Evolutionary conservation across 2,797 vertebrate genomes (phyloP).

Genomic region (Rhinichthys osculus): DNA sequence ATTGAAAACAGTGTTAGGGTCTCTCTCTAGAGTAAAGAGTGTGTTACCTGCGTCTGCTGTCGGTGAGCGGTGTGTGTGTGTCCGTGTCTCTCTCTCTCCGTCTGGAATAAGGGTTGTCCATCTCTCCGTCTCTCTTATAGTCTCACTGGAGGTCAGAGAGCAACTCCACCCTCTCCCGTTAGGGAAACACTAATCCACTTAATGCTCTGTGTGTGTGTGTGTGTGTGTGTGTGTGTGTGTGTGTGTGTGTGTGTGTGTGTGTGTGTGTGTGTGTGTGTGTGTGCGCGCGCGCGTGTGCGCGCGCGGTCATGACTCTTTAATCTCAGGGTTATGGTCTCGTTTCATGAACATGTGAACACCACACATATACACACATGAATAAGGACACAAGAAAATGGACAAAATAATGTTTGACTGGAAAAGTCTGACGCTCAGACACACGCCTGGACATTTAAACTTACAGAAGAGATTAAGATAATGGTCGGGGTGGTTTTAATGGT

Average conservation of each 20-base stretch:
- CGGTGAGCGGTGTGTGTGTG: slow-evolving; percentile 21
- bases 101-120: not conserved
- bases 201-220: slow-evolving; percentile 40
- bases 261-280: slow-evolving; percentile 47
- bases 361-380: not conserved
- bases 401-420: not conserved
- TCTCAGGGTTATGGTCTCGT: not conserved
- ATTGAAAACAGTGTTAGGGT: not conserved
- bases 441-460: not conserved
- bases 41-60: slow-evolving; percentile 10
- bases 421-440: not conserved
- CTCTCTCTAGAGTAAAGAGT: not conserved
- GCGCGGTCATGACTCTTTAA: not conserved
- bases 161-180: slow-evolving; percentile 8
- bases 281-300: slow-evolving; percentile 36
- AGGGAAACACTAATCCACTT: slow-evolving; percentile 35
- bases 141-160: slow-evolving; percentile 16
- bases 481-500: too few species aligned
- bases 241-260: slow-evolving; percentile 12
- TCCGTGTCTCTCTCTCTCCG: slow-evolving; percentile 6
- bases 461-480: not conserved
- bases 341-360: slow-evolving; percentile 20
- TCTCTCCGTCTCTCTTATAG: slow-evolving; percentile 22
- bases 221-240: slow-evolving; percentile 46
- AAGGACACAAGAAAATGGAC: too few species aligned